phyloP scores from a whole-genome alignment of 64 coral and sea anemone genomes.

The Stylophora pistillata region DNA sequence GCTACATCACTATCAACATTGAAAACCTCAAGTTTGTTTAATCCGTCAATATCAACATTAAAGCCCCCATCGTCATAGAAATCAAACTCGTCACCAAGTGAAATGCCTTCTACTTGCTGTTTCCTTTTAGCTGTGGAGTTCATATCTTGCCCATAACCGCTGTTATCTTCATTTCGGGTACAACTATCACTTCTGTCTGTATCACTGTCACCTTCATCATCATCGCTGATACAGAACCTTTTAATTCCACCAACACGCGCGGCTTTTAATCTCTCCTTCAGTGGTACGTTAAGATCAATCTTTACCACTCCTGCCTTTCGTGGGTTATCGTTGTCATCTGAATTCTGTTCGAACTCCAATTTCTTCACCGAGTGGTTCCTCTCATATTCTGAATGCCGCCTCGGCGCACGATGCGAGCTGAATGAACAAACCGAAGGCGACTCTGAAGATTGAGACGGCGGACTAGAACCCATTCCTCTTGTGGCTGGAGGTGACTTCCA shows the following conservation, averaged over 20 bases:
- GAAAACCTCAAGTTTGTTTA: slow-evolving; percentile 4
- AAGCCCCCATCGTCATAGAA: slow-evolving; percentile 87
- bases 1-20: neutral
- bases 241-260: neutral
- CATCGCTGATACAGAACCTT: neutral
- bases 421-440: slow-evolving; percentile 42
- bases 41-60: slow-evolving; percentile 65
- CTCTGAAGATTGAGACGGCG: neutral
- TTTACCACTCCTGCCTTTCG: neutral
- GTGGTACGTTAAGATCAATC: slow-evolving; percentile 5
- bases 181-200: neutral
- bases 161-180: neutral
- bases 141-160: neutral
- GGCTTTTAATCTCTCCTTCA: slow-evolving; percentile 14
- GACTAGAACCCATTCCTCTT: neutral
- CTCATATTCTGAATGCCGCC: neutral
- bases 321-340: neutral
- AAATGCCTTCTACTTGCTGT: neutral
- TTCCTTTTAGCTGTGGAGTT: neutral
- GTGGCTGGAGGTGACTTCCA: neutral
- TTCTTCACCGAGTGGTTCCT: neutral
- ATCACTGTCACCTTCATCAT: neutral
- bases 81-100: slow-evolving; percentile 13
- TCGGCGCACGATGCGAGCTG: neutral
- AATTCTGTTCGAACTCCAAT: neutral